Base-by-base conservation (phyloP, 2,113 vertebrate genomes). In the Triplophysa rosa region DNA sequence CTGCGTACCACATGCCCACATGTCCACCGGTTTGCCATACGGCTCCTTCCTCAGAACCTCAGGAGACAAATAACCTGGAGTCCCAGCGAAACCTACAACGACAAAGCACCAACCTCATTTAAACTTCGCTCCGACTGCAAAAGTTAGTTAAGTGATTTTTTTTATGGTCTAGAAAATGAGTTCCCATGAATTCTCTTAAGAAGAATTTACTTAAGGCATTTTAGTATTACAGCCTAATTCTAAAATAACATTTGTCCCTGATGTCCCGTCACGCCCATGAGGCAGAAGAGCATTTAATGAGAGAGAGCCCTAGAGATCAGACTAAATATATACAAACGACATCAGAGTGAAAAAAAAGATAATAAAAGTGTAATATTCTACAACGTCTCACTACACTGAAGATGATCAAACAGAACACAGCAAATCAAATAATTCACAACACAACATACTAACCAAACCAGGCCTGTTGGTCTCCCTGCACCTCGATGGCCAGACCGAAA, bases 1-100 rank as follows among this genome's bases (percentile, higher is more conserved):
- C 19, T 59, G 61, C 96, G 93, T 93, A 99, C 97, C 97, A 64
- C 97, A 99, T 12, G 97, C 97, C 97, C 97, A 99, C 96, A 99
- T 99, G 85, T 99, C 97, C 89, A 99, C 97, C 8, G 97, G 96
- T 82, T 98, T 99, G 67, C 97, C 97, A 80, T 99, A 99, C 3
- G 97, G 96, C 86, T 99, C 97, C 91, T 99, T 99, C 83, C 97
- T 93, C 85, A 98, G 89, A 59, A 98, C 97, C 83, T 99, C 97
- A 77, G 97, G 97, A 81, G 97, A 99, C 80, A 99, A 92, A 83
- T 99, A 99, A 45, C 97, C 97, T 6, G 97, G 97, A 45, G 97
- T 99, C 45, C 97, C 97, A 12, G 97, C 97, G 87, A 99, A 99
- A 62, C 97, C 97, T 99, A 82, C 0, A 72, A 68, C 26, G 84